These are phyloP conservation scores for Bettongia penicillata DNA, from an alignment of 2,113 vertebrate genomes.

Conservation along the genomic window DNA sequence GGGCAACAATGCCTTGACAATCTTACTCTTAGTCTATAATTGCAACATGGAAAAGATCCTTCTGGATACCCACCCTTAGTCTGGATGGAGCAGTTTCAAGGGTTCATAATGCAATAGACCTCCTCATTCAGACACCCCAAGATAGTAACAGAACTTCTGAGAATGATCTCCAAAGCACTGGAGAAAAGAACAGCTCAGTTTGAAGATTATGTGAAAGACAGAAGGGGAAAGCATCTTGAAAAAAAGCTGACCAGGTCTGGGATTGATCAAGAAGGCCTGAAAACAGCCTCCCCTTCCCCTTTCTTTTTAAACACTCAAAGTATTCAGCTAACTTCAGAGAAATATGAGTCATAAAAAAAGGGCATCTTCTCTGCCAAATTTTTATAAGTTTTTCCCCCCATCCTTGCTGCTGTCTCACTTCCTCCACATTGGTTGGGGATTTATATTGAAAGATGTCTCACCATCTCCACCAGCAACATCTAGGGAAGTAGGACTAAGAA, in stretches of 20 bases:
- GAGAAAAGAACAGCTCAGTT: conserved; percentile 93
- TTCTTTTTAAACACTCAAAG: conserved; percentile 78
- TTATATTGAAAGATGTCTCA: conserved; percentile 83
- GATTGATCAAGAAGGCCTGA: conserved; percentile 96
- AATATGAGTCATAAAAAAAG: conserved; percentile 94
- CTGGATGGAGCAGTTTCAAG: too few species aligned
- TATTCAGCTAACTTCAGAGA: conserved; percentile 90
- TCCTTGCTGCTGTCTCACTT: conserved; percentile 95
- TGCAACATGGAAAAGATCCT: too few species aligned
- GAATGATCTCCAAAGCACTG: conserved; percentile 37
- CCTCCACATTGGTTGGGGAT: conserved; percentile 90
- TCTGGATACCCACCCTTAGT: too few species aligned
- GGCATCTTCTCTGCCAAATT: conserved; percentile 88
- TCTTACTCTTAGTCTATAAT: too few species aligned
- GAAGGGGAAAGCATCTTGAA: conserved; percentile 36
- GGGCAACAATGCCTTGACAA: too few species aligned
- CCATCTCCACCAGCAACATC: conserved; percentile 88
- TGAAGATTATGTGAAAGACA: conserved; percentile 92
- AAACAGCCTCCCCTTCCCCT: conserved; percentile 89
- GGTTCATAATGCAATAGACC: too few species aligned
- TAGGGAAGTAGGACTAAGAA: conserved; percentile 25
- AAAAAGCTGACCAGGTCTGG: conserved; percentile 95
- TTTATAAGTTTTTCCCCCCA: conserved; percentile 89
- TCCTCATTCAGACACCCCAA: too few species aligned
- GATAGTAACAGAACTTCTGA: conserved; percentile 84